Base-by-base conservation (phyloP, 64 coral and sea anemone species). In the Pocillopora verrucosa region DNA sequence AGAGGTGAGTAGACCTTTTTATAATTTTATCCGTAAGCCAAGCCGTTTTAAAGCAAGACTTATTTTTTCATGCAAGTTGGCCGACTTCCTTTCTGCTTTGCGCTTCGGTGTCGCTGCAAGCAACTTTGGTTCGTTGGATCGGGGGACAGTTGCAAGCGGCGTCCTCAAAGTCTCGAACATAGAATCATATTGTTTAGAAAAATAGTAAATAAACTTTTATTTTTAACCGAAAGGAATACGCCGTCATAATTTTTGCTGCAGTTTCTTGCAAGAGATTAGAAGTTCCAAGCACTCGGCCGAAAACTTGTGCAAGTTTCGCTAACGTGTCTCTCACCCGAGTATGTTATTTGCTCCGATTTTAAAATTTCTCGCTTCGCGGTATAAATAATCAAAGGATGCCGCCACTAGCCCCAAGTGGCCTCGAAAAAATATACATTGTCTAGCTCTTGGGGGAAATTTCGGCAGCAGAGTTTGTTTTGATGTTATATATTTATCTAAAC, bases 161-260 rank as follows among this genome's bases (percentile, higher is more conserved):
- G 69, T 93, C 78, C 79, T 93, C 92, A 97, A 97, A 93, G 88
- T 97, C 78, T 79, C 68, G 80, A 84, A 68, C 76, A 86, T 76
- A 83, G 84, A 87, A 94, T 91, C 83, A 92, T 97, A 97, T 97
- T 97, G 95, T 97, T 97, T 91, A 75, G 87, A 74, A 97, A 96
- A 97, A 93, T 97, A 97, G 95, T 97, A 97, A 97, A 97, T 97
- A 97, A 97, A 91, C 88, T 90, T 73, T 17, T 63, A 80, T 91
- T 77, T 86, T 91, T 78, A 61, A 79, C 60, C 89, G 89, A 85
- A 90, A 85, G 93, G 68, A 56, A 89, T 80, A 82, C 62, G 76
- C 38, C 77, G 84, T 58, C 89, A 19, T 82, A 83, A 22, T 61
- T 61, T 38, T 75, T 89, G 76, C 37, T 14, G 35, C 77, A 62